Evolutionary conservation across 2,113 vertebrate genomes (phyloP).

Genomic region (Atlantisia rogersi): DNA sequence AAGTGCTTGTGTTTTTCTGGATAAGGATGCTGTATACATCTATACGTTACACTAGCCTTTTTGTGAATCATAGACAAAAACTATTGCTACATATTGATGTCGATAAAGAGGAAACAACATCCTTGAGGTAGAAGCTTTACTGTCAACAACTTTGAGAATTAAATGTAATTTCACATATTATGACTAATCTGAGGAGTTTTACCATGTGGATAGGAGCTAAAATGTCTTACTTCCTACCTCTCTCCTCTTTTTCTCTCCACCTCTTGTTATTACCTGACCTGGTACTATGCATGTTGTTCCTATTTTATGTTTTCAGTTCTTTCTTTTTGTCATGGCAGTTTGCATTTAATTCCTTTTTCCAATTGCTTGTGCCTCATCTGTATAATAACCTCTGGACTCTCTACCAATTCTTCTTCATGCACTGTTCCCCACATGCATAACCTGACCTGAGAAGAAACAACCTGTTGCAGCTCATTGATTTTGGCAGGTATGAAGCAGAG

Average conservation of each 20-base stretch:
- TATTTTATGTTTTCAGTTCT: background rate
- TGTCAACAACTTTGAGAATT: background rate
- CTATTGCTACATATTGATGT: background rate
- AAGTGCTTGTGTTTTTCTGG: background rate
- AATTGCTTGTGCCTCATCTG: background rate
- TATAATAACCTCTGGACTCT: background rate
- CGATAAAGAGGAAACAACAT: background rate
- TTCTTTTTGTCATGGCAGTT: background rate
- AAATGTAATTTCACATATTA: background rate
- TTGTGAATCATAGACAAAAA: background rate
- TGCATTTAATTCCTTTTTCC: slow-evolving; percentile 1
- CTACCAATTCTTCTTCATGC: background rate
- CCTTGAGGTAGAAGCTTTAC: background rate
- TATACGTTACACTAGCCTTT: background rate
- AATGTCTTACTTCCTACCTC: background rate
- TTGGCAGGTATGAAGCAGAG: background rate
- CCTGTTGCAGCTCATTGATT: background rate
- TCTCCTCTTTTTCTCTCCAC: background rate
- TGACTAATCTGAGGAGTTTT: background rate
- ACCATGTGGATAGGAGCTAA: background rate
- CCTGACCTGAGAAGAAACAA: background rate
- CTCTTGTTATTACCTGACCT: background rate
- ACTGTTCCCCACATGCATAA: background rate
- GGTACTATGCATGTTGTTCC: background rate
- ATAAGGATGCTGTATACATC: background rate